Evolutionary conservation across 2,888 invertebrate genomes (phyloP), one percentile per base, ranked within the genome.

Genomic region (Dinocampus coccinellae): DNA sequence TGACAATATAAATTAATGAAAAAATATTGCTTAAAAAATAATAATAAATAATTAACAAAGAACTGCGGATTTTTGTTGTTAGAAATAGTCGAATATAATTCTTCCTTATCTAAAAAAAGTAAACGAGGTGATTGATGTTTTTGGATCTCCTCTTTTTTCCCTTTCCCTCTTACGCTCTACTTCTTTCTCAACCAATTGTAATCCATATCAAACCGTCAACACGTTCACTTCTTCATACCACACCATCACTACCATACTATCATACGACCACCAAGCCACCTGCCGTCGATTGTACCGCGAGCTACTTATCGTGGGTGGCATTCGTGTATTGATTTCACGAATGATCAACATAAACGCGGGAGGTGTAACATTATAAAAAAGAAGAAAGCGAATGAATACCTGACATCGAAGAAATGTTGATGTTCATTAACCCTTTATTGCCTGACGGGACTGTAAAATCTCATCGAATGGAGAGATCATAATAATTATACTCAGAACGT

Each of bases 271-370:
- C 47, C 16, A 76, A 76, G n/a, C 73, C 76, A 75, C 75, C 75
- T 75, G 76, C 75, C 66, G 52, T 69, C 65, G 71, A 34, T 60
- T 24, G 66, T 22, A 66, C 64, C 68, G 67, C 70, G 63, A 70
- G 73, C 63, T 68, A 69, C 70, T 58, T 66, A 57, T 73, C 66
- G 70, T 76, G 78, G 78, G 78, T 74, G 16, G n/a, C 77, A 78
- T 78, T 78, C 78, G 77, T 77, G 81, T 85, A 84, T 85, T 81
- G 85, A 85, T 85, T 84, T 76, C 79, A 76, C 79, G 82, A 82
- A 79, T 78, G 80, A 82, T 83, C 78, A 16, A 47, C 80, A n/a
- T n/a, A n/a, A n/a, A 76, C 75, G 77, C 76, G 78, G 77, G 76
- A 77, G 77, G 78, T 77, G 61, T 60, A 42, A 24, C 36, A 42